Percentiles rank a stretch among this genome's conserved stretches.
phyloP scores from a whole-genome alignment of 2,113 vertebrate genomes.

The Phyllostomus discolor region DNA sequence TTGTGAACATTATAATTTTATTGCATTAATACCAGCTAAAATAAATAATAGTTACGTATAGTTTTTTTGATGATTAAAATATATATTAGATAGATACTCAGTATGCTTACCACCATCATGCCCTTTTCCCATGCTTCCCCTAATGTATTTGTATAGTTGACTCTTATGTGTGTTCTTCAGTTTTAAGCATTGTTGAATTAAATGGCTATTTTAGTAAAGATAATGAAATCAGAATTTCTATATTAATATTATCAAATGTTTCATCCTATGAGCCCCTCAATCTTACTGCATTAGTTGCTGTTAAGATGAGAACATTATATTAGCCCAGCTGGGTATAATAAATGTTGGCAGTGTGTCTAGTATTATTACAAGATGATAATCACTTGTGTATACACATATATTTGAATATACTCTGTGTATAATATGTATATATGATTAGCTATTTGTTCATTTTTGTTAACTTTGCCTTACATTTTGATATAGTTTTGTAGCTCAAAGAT shows the following conservation, averaged over 20 bases:
- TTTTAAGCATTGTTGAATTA: slow-evolving; percentile 14
- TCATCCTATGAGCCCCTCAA: background rate
- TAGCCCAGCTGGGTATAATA: background rate
- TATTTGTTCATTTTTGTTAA: slow-evolving; percentile 20
- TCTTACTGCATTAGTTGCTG: background rate
- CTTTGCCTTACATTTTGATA: slow-evolving; percentile 29
- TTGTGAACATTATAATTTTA: background rate
- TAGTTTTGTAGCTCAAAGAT: background rate
- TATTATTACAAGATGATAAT: background rate
- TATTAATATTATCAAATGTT: background rate
- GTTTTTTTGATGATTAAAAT: background rate
- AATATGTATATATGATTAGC: background rate
- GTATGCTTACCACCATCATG: background rate
- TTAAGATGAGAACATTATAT: slow-evolving; percentile 26
- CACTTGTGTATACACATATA: background rate
- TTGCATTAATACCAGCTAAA: background rate
- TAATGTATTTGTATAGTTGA: background rate
- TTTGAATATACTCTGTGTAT: background rate
- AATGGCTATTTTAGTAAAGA: background rate
- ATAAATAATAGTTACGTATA: background rate
- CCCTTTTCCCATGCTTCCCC: background rate
- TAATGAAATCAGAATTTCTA: background rate
- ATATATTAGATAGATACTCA: background rate
- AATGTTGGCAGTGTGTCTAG: background rate
- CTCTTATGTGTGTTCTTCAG: background rate